Conservation (phyloP, 2,888 invertebrate species). For the Agrilus cyanescens region DNA sequence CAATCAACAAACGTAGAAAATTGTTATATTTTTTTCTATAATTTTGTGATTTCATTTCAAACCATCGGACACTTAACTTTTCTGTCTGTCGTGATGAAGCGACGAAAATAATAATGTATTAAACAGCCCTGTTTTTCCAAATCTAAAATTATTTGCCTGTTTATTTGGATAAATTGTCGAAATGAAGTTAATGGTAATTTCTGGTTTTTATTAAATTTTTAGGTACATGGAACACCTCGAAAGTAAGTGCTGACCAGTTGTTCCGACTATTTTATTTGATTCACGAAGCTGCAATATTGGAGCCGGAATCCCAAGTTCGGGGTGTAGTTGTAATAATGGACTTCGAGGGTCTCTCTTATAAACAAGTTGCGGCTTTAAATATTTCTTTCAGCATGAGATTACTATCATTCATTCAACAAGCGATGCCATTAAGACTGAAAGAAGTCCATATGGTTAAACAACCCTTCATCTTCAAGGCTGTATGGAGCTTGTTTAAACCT, state of each 20-base stretch:
- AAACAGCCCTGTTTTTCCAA: too few species aligned
- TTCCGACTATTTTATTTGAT: conserved; percentile 71
- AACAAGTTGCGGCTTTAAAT: conserved; percentile 58
- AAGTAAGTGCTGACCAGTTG: conserved; percentile 60
- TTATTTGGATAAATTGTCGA: too few species aligned
- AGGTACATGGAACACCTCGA: conserved; percentile 66
- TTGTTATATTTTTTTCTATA: too few species aligned
- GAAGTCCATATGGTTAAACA: conserved; percentile 80
- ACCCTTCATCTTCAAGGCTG: conserved; percentile 72
- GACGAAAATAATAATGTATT: too few species aligned
- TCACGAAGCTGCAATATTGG: conserved; percentile 64
- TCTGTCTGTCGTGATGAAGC: too few species aligned
- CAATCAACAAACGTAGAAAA: too few species aligned
- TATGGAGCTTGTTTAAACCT: conserved; percentile 77
- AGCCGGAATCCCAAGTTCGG: conserved; percentile 67
- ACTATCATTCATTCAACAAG: conserved; percentile 73
- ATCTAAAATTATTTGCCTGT: neutral
- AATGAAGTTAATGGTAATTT: neutral
- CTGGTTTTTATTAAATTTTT: conserved; percentile 13
- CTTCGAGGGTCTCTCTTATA: conserved; percentile 64
- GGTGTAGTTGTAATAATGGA: conserved; percentile 77
- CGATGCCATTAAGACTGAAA: conserved; percentile 73
- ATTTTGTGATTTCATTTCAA: too few species aligned
- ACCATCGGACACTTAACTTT: too few species aligned
- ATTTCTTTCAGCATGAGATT: conserved; percentile 66